Base-by-base conservation (phyloP, 2,888 invertebrate genomes). In the Esperia sulphurella region DNA sequence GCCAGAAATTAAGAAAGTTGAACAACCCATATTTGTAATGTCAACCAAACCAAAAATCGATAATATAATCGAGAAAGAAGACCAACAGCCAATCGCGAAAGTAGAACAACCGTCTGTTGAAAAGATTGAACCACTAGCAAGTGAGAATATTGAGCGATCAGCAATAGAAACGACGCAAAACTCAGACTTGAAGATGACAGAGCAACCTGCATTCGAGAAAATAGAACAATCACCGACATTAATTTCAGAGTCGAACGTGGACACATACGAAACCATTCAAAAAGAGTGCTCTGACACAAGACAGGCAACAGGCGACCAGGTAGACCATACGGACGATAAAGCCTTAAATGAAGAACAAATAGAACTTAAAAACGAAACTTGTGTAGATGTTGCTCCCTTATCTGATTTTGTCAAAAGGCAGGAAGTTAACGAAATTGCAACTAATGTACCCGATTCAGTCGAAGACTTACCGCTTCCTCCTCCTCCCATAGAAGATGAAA, bases 381-480 rank as follows among this genome's bases (percentile, higher is more conserved):
- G 3, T 2, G 9, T 21, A 21, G 28, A 37, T 21, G 28, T 7
- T 21, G 37, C 44, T 8, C 10, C 14, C 14, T 6, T 6, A 3
- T 37, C 12, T n/a, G 31, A 44, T 21, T 37, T 10, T 44, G 41
- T 30, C 33, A 39, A 30, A 30, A 3, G 39, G 6, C 40, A 30
- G 39, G 50, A 50, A 1, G 35, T 45, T 37, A 39, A 44, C 21
- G 38, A 48, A 45, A 8, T 46, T 41, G 6, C 42, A 46, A 7
- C 57, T 57, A 50, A 61, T 33, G 54, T 58, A 29, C 48, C 51
- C 14, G 65, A 63, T 41, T 47, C 50, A 43, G 53, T 50, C n/a
- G 69, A 67, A n/a, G 70, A 73, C 21, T 55, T 68, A n/a, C 74
- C 78, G 0, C 68, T 71, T 6, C 73, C 74, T n/a, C 75, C 75